Evolutionary conservation across 2,888 invertebrate species (phyloP), one percentile per base, ranked within the genome.

Genomic region (Lumbricus terrestris): DNA sequence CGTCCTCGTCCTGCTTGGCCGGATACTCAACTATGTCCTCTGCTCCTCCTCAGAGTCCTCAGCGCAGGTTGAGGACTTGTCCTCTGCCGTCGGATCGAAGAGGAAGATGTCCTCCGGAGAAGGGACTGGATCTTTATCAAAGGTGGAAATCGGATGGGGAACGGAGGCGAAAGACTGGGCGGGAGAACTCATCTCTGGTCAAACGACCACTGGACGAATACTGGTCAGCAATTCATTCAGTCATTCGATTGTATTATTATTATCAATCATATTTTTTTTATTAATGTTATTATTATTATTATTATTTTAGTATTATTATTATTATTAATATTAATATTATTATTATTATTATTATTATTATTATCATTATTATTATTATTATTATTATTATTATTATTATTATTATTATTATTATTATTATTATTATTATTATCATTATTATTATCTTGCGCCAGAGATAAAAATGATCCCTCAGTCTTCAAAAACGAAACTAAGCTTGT

Each of bases 121-220:
- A 38, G 40, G 42, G n/a, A 40, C 37, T 18, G 89, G 90, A 11
- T 89, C 91, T 16, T 92, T 91, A 18, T 91, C 91, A 23, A 94
- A 94, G 90, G 94, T 98, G 96, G 98, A 99, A 96, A 98, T 99
- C 94, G 99, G 99, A 95, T 99, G 99, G 97, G 98, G 99, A 97
- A 99, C 99, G 95, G 99, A 99, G 96, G 99, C 99, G 95, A 99
- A 99, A 96, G 99, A 99, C 96, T 99, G 99, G 99, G 99, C 99
- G 95, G 99, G 99, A 95, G 99, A 99, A 96, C 97, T 99, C 95
- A 99, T 99, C 96, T 99, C 99, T 95, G 99, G 99, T 95, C 99
- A 99, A 96, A 99, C 99, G 95, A 98, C 99, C 95, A 99, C 99
- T 94, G 99, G 99, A 95, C 97, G 99, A 91, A 95, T 95, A 88